A percentile compares a stretch with the other conserved stretches of the same genome.
These are phyloP conservation scores for Puntigrus tetrazona DNA, from an alignment of 2,113 vertebrate genomes.

Conservation along the genomic window DNA sequence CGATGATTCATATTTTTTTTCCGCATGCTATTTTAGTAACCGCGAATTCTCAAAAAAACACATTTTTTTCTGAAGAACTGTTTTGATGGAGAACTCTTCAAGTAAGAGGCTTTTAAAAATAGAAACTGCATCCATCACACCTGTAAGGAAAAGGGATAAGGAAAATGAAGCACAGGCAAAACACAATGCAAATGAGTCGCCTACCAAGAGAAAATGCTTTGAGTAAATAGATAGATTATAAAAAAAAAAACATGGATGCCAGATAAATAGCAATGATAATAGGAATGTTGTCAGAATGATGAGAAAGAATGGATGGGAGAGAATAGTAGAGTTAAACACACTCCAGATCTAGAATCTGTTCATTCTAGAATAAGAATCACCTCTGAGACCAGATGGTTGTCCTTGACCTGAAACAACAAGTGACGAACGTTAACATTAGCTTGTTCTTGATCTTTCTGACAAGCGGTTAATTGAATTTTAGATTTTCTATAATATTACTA, in stretches of 20 bases:
- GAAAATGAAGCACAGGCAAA: slow-evolving; percentile 30
- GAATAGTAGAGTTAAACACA: slow-evolving; percentile 23
- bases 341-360: not conserved
- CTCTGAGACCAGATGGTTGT: slow-evolving; percentile 55
- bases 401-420: slow-evolving; percentile 54
- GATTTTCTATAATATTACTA: not conserved
- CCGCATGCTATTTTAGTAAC: not conserved
- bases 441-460: not conserved
- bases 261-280: slow-evolving; percentile 13
- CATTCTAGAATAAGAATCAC: slow-evolving; percentile 33
- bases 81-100: not conserved
- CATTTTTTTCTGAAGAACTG: not conserved
- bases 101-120: not conserved
- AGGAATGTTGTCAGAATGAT: not conserved
- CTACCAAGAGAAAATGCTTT: not conserved
- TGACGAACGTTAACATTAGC: slow-evolving; percentile 8
- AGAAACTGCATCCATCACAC: not conserved
- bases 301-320: slow-evolving; percentile 15
- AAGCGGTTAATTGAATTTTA: not conserved
- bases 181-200: not conserved
- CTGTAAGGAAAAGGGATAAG: slow-evolving; percentile 23
- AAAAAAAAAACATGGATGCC: slow-evolving; percentile 20
- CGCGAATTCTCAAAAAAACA: not conserved
- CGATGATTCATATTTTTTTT: not conserved
- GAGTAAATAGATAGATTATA: not conserved